These are phyloP conservation scores for Gymnorhina tibicen DNA, from an alignment of 2,113 vertebrate species.

Conservation along the genomic window DNA sequence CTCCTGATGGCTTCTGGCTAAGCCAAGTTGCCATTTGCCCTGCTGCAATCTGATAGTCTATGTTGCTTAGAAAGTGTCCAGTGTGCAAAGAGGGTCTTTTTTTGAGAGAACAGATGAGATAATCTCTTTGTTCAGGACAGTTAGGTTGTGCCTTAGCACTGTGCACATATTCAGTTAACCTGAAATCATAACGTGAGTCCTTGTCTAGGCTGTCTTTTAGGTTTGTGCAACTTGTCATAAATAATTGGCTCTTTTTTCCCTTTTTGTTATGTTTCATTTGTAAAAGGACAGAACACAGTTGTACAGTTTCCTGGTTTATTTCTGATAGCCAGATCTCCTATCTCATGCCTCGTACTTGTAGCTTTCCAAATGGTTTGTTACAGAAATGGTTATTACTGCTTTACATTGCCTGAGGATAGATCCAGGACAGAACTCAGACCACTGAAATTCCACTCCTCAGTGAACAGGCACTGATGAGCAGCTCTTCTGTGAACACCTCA, in stretches of 20 bases:
- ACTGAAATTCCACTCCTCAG: background rate
- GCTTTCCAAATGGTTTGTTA: background rate
- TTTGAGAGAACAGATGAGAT: background rate
- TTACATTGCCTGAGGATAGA: background rate
- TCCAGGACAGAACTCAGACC: background rate
- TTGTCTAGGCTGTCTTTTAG: background rate
- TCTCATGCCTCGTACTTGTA: background rate
- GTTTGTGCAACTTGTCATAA: background rate
- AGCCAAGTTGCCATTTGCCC: background rate
- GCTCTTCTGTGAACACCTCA: background rate
- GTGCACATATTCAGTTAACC: background rate
- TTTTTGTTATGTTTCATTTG: background rate
- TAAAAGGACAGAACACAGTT: background rate
- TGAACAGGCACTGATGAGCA: background rate
- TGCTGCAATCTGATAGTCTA: background rate
- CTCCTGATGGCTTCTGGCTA: slow-evolving; percentile 8
- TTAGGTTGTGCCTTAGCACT: background rate
- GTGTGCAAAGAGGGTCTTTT: background rate
- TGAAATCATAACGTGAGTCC: background rate
- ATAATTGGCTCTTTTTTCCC: accelerated
- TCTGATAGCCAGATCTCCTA: background rate
- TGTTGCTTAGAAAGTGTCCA: background rate
- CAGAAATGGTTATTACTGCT: background rate
- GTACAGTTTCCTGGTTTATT: background rate
- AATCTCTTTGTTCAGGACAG: background rate